Percentiles rank a stretch among this genome's conserved stretches.
Conservation (phyloP, 1,140 invertebrate species). For the Trissolcus basalis region DNA sequence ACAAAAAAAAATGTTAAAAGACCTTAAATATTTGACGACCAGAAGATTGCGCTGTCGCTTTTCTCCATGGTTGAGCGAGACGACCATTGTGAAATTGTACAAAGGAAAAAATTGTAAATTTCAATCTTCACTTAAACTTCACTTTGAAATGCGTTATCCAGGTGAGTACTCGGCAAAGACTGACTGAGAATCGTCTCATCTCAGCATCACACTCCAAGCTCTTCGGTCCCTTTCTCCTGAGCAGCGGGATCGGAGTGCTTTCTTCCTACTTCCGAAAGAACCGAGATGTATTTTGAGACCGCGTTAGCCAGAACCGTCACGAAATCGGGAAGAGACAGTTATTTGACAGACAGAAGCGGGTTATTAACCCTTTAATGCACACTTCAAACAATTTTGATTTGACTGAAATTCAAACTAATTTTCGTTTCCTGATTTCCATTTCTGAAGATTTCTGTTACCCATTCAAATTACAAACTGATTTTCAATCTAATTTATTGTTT, state of each 20-base stretch:
- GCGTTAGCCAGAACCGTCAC: conserved; percentile 22
- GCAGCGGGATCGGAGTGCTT: conserved; percentile 34
- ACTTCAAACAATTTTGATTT: neutral
- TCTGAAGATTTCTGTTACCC: neutral
- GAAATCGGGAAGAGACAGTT: conserved; percentile 5
- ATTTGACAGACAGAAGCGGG: conserved; percentile 21
- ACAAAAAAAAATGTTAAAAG: neutral
- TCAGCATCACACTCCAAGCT: conserved; percentile 24
- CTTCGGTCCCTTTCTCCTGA: conserved; percentile 33
- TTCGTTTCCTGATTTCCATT: neutral
- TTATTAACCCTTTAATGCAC: conserved; percentile 18
- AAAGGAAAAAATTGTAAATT: neutral
- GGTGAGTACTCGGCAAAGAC: conserved; percentile 63
- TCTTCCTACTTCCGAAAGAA: conserved; percentile 60
- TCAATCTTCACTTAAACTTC: too few species aligned
- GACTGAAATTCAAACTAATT: neutral
- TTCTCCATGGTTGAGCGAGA: conserved; percentile 30
- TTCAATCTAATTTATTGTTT: too few species aligned
- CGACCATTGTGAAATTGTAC: conserved; percentile 23
- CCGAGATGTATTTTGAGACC: conserved; percentile 48
- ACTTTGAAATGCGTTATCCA: conserved; percentile 41
- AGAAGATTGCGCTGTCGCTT: conserved; percentile 28
- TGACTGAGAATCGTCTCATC: conserved; percentile 50
- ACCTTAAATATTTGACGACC: conserved; percentile 32
- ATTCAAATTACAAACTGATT: too few species aligned